These are phyloP conservation scores for Lithophane semibrunnea DNA, from an alignment of 2,888 invertebrate species.

Conservation along the genomic window DNA sequence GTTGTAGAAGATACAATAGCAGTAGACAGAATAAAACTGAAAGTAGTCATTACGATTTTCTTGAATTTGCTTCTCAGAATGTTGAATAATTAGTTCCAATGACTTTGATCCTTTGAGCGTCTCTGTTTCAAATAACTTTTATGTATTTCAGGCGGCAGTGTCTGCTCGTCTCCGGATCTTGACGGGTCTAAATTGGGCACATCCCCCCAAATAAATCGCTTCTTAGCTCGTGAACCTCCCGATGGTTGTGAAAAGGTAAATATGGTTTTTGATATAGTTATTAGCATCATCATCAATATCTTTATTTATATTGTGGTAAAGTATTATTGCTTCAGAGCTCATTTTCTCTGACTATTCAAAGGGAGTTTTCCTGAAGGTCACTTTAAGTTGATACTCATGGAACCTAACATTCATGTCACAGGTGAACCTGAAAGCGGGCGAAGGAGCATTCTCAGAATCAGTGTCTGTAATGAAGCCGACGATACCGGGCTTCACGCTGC, in stretches of 20 bases:
- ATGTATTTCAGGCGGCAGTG: slow-evolving; percentile 92
- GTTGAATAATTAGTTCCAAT: slow-evolving; percentile 26
- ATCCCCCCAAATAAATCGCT: slow-evolving; percentile 96
- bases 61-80: slow-evolving; percentile 47
- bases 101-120: background rate
- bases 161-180: slow-evolving; percentile 94
- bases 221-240: slow-evolving; percentile 96
- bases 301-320: background rate
- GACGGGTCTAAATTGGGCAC: slow-evolving; percentile 93
- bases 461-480: slow-evolving; percentile 91
- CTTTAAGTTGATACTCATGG: background rate
- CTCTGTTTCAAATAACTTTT: slow-evolving; percentile 32
- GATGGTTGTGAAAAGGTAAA: slow-evolving; percentile 96
- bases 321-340: background rate
- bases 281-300: background rate
- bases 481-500: slow-evolving; percentile 93
- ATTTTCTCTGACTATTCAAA: background rate
- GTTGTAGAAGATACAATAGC: slow-evolving; percentile 49
- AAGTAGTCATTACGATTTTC: slow-evolving; percentile 39
- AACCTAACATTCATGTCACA: slow-evolving; percentile 61
- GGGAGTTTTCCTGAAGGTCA: background rate
- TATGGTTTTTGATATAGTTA: background rate
- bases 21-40: slow-evolving; percentile 46
- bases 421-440: slow-evolving; percentile 92
- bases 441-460: slow-evolving; percentile 82